These are phyloP conservation scores for Pseudotriccus pelzelni DNA, from an alignment of 2,797 vertebrate species.

Conservation along the genomic window DNA sequence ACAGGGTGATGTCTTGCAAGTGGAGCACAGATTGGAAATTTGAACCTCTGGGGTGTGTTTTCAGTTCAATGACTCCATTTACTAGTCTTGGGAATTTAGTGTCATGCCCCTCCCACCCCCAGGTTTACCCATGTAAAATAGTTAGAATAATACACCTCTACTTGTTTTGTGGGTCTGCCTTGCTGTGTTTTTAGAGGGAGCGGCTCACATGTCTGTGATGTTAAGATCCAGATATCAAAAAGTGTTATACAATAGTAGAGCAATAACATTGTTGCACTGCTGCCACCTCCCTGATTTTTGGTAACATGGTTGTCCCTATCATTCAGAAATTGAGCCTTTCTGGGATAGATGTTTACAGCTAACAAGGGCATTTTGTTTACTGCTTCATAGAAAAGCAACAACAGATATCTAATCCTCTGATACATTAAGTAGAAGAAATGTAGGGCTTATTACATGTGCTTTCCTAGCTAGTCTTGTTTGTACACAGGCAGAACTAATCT, in stretches of 20 bases:
- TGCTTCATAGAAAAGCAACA: background rate
- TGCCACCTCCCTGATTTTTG: background rate
- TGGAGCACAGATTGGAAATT: background rate
- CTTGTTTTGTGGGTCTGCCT: background rate
- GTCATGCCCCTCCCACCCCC: accelerated
- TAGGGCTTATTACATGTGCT: background rate
- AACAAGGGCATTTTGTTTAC: background rate
- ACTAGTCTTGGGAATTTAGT: background rate
- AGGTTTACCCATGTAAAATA: background rate
- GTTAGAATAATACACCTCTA: background rate
- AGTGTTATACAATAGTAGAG: background rate
- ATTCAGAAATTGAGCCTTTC: background rate
- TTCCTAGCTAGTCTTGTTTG: background rate
- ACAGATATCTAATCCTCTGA: background rate
- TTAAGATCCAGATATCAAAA: background rate
- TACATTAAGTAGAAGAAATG: background rate
- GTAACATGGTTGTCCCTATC: accelerated
- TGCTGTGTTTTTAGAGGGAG: background rate
- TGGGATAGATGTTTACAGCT: background rate
- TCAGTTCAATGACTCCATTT: background rate
- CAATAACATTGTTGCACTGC: background rate
- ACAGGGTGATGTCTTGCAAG: background rate
- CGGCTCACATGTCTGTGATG: background rate
- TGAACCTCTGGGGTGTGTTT: background rate
- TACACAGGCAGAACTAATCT: constrained; percentile 15